These are phyloP conservation scores for Papilio helenus DNA, from an alignment of 1,140 invertebrate genomes.

Conservation along the genomic window DNA sequence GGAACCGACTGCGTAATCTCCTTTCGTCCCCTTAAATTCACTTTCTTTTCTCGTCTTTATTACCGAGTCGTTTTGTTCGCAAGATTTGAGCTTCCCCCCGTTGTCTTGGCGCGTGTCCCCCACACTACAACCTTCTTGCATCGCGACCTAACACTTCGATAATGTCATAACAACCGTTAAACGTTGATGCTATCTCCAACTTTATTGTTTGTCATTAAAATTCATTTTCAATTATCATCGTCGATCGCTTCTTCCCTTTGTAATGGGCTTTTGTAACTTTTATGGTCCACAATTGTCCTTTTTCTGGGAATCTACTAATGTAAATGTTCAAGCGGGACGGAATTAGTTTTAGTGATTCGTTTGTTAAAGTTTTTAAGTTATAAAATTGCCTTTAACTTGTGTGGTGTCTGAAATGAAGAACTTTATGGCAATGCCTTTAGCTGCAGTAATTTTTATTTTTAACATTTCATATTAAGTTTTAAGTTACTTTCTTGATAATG, in stretches of 20 bases:
- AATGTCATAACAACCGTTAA: slow-evolving; percentile 70
- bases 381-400: slow-evolving; percentile 39
- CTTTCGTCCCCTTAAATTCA: slow-evolving; percentile 85
- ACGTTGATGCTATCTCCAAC: slow-evolving; percentile 52
- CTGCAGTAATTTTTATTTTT: slow-evolving; percentile 33
- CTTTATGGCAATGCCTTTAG: slow-evolving; percentile 38
- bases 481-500: neutral
- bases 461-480: slow-evolving; percentile 12
- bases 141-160: slow-evolving; percentile 50
- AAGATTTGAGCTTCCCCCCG: slow-evolving; percentile 78
- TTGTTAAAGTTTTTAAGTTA: slow-evolving; percentile 61
- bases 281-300: slow-evolving; percentile 68
- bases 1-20: slow-evolving; percentile 82
- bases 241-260: slow-evolving; percentile 43
- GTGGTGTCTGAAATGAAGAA: slow-evolving; percentile 20
- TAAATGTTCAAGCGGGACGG: slow-evolving; percentile 67
- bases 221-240: slow-evolving; percentile 66
- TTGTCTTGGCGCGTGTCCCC: slow-evolving; percentile 77
- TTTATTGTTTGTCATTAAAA: slow-evolving; percentile 66
- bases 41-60: slow-evolving; percentile 85
- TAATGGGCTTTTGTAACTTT: slow-evolving; percentile 49
- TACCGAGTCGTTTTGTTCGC: slow-evolving; percentile 83
- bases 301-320: slow-evolving; percentile 65
- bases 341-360: slow-evolving; percentile 70
- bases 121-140: slow-evolving; percentile 69